A percentile compares a stretch with the other conserved stretches of the same genome.
Evolutionary conservation across 2,113 vertebrate species (phyloP).

Genomic region (Amblyornis subalaris): DNA sequence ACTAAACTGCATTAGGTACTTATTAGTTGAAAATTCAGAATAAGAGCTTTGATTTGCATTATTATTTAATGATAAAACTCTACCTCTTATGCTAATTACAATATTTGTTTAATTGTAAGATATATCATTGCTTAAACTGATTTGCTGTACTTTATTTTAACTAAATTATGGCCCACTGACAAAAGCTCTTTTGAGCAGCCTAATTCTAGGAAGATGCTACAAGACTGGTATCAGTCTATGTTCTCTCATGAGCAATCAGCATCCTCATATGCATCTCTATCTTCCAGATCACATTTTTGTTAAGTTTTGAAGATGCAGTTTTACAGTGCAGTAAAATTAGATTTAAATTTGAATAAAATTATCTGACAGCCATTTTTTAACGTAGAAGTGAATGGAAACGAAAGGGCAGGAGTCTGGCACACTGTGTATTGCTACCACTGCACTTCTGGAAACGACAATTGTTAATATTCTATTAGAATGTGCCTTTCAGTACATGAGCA

Average conservation of each 20-base stretch:
- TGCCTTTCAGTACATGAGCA: neutral
- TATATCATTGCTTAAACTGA: neutral
- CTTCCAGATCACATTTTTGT: neutral
- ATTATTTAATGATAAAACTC: conserved; percentile 36
- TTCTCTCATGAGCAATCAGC: neutral
- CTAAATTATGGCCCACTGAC: neutral
- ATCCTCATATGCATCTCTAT: neutral
- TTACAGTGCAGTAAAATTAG: neutral
- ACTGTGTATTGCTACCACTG: neutral
- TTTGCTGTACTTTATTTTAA: conserved; percentile 16
- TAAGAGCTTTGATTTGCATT: conserved; percentile 16
- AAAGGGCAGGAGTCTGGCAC: conserved; percentile 13
- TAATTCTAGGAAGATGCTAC: neutral
- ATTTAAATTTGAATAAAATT: neutral
- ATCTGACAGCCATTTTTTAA: neutral
- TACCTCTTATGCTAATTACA: neutral
- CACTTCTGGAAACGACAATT: conserved; percentile 16
- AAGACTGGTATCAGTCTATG: neutral
- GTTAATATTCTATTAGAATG: conserved; percentile 6
- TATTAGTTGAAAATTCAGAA: neutral
- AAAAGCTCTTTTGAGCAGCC: neutral
- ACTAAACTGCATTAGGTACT: neutral
- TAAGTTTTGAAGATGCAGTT: neutral
- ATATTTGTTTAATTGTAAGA: neutral
- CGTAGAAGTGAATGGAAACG: neutral